Conservation (phyloP, 2,113 vertebrate species). For the Nyctibius bracteatus region DNA sequence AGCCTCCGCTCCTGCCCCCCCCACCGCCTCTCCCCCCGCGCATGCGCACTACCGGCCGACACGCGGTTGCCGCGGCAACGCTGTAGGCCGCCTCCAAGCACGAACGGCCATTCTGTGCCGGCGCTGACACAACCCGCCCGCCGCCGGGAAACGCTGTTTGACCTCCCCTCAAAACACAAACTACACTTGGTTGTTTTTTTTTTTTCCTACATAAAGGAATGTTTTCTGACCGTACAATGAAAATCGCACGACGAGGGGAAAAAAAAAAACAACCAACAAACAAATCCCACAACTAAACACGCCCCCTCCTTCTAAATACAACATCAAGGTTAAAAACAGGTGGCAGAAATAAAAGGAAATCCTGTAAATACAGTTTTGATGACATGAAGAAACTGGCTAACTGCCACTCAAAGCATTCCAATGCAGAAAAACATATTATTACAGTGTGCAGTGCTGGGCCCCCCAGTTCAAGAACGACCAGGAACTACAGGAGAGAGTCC, state of each 20-base stretch:
- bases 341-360: neutral
- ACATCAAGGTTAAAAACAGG: neutral
- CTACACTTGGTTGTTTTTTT: neutral
- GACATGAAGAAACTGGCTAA: neutral
- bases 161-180: neutral
- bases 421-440: neutral
- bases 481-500: no score
- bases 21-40: neutral
- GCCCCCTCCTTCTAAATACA: neutral
- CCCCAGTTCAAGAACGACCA: no score
- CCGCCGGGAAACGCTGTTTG: constrained; percentile 1
- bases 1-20: constrained; percentile 61
- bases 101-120: constrained; percentile 78
- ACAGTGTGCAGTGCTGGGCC: no score
- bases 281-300: no score
- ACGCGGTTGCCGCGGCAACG: constrained; percentile 79
- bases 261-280: no score
- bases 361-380: fast-evolving
- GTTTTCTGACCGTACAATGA: neutral
- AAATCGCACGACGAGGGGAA: neutral
- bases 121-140: constrained; percentile 35
- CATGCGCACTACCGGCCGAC: constrained; percentile 75
- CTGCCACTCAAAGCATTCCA: neutral
- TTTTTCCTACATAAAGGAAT: neutral
- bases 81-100: constrained; percentile 75